Percentiles rank a stretch among this genome's conserved stretches.
Evolutionary conservation across 2,888 invertebrate genomes (phyloP).

Genomic region (Drosophila setosimentum): DNA sequence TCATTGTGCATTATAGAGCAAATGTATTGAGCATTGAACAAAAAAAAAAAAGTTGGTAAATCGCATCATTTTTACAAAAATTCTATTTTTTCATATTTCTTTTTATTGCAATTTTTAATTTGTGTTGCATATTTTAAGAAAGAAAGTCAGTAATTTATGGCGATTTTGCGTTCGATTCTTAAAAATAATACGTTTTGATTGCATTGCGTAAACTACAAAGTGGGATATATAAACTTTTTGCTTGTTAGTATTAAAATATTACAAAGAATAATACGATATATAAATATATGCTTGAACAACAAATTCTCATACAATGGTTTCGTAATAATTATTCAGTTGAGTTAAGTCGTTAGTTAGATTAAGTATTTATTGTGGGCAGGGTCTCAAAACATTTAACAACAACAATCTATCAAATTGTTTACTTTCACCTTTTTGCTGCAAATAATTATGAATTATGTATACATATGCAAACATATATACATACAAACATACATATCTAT

Average conservation of each 20-base stretch:
- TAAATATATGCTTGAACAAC: conserved; percentile 22
- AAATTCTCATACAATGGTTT: conserved; percentile 22
- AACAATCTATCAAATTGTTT: conserved; percentile 81
- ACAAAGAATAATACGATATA: conserved; percentile 42
- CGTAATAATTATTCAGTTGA: conserved; percentile 19
- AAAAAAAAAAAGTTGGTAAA: conserved; percentile 34
- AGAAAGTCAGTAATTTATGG: conserved; percentile 78
- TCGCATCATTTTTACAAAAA: conserved; percentile 34
- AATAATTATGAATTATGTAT: conserved; percentile 60
- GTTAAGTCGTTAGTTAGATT: conserved; percentile 33
- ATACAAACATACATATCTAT: conserved; percentile 32
- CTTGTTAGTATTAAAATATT: conserved; percentile 44
- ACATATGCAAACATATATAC: conserved; percentile 47
- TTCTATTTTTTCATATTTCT: conserved; percentile 28
- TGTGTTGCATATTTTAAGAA: conserved; percentile 36
- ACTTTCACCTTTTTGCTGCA: conserved; percentile 81
- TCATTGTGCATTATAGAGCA: conserved; percentile 81
- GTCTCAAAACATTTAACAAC: conserved; percentile 68
- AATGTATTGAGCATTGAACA: conserved; percentile 56
- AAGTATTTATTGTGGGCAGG: conserved; percentile 30
- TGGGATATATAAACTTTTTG: conserved; percentile 28
- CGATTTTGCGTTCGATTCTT: conserved; percentile 52
- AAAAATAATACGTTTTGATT: conserved; percentile 47
- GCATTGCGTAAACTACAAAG: conserved; percentile 33
- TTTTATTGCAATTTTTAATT: conserved; percentile 24